phyloP scores from a whole-genome alignment of 2,797 vertebrate species.

The Strix occidentalis region DNA sequence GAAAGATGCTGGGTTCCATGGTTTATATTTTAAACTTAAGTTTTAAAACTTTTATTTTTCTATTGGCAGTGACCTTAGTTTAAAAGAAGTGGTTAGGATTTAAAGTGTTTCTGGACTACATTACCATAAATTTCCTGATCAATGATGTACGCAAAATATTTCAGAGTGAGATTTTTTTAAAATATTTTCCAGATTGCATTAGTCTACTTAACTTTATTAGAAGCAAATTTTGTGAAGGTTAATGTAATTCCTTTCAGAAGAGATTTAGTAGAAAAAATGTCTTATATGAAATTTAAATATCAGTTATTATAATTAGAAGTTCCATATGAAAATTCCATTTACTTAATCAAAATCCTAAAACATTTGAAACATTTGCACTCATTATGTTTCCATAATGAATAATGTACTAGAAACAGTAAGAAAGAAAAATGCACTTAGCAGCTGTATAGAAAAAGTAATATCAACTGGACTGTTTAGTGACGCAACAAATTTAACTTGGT shows the following conservation, averaged over 20 bases:
- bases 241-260: conserved; percentile 42
- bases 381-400: background rate
- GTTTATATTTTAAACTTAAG: background rate
- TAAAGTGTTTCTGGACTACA: background rate
- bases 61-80: background rate
- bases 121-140: conserved; percentile 22
- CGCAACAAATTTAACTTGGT: background rate
- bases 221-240: conserved; percentile 15
- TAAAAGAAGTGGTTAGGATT: background rate
- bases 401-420: background rate
- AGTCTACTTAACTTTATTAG: conserved; percentile 34
- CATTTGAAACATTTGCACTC: background rate
- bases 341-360: conserved; percentile 30
- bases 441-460: background rate
- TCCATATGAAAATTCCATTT: conserved; percentile 50
- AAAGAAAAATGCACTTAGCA: background rate
- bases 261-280: conserved; percentile 25
- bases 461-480: background rate
- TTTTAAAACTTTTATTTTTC: background rate
- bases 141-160: background rate
- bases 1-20: background rate
- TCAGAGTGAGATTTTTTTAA: background rate
- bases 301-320: background rate
- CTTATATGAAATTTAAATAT: conserved; percentile 31
- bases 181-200: background rate